A percentile compares a stretch with the other conserved stretches of the same genome.
Conservation (phyloP, 2,888 invertebrate species). For the Drosophila mulleri region DNA sequence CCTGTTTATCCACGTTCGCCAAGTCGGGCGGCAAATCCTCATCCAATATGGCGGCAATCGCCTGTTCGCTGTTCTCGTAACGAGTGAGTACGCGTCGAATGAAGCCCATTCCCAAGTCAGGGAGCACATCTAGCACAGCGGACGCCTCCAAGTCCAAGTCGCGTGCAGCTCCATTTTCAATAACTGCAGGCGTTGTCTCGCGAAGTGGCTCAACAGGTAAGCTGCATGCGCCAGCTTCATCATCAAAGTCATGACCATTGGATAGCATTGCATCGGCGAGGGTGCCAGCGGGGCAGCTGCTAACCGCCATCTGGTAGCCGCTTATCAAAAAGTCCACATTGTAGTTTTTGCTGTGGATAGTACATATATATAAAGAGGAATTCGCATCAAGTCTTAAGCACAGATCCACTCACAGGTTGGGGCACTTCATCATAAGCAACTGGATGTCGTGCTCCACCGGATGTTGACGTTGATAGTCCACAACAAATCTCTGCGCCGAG, state of each 20-base stretch:
- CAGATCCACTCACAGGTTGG: slow-evolving; percentile 88
- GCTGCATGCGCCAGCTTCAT: slow-evolving; percentile 49
- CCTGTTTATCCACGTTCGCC: slow-evolving; percentile 85
- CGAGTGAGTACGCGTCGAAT: slow-evolving; percentile 91
- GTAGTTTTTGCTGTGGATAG: slow-evolving; percentile 58
- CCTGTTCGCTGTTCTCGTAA: slow-evolving; percentile 90
- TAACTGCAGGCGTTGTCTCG: slow-evolving; percentile 22
- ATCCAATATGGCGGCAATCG: slow-evolving; percentile 94
- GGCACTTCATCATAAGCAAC: slow-evolving; percentile 87
- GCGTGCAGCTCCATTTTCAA: slow-evolving; percentile 46
- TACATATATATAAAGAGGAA: neutral
- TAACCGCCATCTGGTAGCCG: slow-evolving; percentile 65
- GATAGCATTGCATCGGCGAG: slow-evolving; percentile 49
- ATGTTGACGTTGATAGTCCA: slow-evolving; percentile 89
- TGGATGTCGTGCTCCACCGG: slow-evolving; percentile 90
- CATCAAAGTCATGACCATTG: slow-evolving; percentile 8
- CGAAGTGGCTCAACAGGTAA: neutral
- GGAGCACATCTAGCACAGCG: slow-evolving; percentile 88
- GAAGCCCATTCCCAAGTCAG: slow-evolving; percentile 92
- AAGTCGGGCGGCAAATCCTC: slow-evolving; percentile 85
- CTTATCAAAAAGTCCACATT: slow-evolving; percentile 58
- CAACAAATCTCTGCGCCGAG: slow-evolving; percentile 87
- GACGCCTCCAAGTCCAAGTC: slow-evolving; percentile 85
- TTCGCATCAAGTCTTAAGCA: neutral
- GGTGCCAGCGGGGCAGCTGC: slow-evolving; percentile 44